Conservation (phyloP, 2,113 vertebrate species). For the Hemiscyllium ocellatum region DNA sequence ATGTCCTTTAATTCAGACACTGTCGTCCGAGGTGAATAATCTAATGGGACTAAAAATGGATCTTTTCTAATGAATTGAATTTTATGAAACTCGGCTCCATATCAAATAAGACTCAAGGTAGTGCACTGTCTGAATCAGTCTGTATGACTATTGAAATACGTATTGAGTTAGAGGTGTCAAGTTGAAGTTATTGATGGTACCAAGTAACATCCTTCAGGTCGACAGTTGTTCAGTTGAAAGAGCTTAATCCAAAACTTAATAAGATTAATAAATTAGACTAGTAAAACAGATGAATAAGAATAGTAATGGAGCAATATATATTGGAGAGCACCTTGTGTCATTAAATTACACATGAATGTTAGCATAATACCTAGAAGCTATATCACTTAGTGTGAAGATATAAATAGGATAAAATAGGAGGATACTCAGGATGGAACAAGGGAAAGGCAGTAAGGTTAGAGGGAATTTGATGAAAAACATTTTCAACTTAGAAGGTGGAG, state of each 20-base stretch:
- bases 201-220: not conserved
- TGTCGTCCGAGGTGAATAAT: not conserved
- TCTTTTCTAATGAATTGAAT: not conserved
- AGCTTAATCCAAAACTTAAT: not conserved
- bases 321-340: not conserved
- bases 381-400: not conserved
- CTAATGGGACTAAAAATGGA: not conserved
- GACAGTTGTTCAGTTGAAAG: not conserved
- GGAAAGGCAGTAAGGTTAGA: no score
- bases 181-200: not conserved
- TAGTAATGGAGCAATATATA: not conserved
- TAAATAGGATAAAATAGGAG: not conserved
- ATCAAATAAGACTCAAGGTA: not conserved
- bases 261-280: not conserved
- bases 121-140: not conserved
- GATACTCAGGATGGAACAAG: not conserved
- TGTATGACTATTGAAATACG: not conserved
- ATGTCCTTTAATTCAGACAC: no score
- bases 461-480: no score
- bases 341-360: not conserved
- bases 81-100: not conserved
- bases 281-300: not conserved
- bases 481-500: no score
- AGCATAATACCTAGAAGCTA: not conserved
- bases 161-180: not conserved